Evolutionary conservation across 64 coral and sea anemone species (phyloP).

Genomic region (Orbicella faveolata): DNA sequence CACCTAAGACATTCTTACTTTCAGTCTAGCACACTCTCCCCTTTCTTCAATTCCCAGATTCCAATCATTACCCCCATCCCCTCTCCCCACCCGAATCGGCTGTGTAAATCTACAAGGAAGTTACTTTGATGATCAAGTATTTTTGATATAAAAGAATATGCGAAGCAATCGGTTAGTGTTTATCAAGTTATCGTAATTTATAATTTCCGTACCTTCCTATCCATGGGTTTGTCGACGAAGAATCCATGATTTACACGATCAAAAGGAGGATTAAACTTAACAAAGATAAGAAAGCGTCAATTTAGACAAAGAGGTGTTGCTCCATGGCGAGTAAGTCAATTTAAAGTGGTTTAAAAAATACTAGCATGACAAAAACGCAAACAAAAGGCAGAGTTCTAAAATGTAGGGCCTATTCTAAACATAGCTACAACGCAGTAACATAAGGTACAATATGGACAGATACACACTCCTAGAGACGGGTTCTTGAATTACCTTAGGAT

Average conservation of each 20-base stretch:
- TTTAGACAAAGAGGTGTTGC: background rate
- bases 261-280: constrained; percentile 6
- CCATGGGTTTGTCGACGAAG: constrained; percentile 34
- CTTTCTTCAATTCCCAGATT: no score
- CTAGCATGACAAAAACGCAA: background rate
- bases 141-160: no score
- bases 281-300: background rate
- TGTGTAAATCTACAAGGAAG: no score
- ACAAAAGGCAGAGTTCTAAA: background rate
- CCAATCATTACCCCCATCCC: no score
- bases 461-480: background rate
- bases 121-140: no score
- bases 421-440: background rate
- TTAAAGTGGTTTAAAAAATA: no score
- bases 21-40: no score
- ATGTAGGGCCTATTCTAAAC: no score
- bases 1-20: no score
- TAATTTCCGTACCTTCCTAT: constrained; percentile 17
- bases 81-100: no score
- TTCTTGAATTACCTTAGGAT: constrained; percentile 43
- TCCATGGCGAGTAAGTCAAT: background rate
- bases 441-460: background rate
- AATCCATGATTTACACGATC: constrained; percentile 34
- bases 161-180: no score
- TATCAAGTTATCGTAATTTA: no score